phyloP scores from a whole-genome alignment of 2,113 vertebrate species.

The Poeciliopsis prolifica region DNA sequence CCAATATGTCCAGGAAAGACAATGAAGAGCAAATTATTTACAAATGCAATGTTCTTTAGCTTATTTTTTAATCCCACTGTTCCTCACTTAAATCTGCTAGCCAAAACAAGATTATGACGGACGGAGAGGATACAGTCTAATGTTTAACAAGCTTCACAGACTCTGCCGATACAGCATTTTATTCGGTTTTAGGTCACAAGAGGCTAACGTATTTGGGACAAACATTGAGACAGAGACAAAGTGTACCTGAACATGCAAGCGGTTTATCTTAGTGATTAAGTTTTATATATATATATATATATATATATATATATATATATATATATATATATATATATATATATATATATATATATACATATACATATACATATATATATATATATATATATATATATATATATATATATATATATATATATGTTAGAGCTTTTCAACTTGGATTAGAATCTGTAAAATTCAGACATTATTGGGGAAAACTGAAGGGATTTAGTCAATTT shows the following conservation, averaged over 20 bases:
- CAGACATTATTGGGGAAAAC: no score
- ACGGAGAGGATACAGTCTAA: background rate
- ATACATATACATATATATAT: no score
- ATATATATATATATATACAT: no score
- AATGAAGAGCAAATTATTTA: background rate
- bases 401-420: no score
- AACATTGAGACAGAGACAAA: background rate
- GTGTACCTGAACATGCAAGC: constrained; percentile 13
- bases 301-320: no score
- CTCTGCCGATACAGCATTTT: background rate
- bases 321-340: no score
- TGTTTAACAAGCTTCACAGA: background rate
- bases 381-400: no score
- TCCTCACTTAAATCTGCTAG: background rate
- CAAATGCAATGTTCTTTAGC: background rate
- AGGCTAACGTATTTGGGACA: constrained; percentile 14
- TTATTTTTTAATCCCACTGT: background rate
- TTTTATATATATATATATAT: no score
- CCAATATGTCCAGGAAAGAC: background rate
- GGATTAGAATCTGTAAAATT: no score
- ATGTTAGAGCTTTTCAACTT: no score
- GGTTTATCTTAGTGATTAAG: background rate
- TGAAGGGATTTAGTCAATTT: no score
- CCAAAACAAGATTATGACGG: constrained; percentile 5
- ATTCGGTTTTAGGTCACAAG: constrained; percentile 6